Evolutionary conservation across 2,797 vertebrate genomes (phyloP).

Genomic region (Ceyx erithaca): DNA sequence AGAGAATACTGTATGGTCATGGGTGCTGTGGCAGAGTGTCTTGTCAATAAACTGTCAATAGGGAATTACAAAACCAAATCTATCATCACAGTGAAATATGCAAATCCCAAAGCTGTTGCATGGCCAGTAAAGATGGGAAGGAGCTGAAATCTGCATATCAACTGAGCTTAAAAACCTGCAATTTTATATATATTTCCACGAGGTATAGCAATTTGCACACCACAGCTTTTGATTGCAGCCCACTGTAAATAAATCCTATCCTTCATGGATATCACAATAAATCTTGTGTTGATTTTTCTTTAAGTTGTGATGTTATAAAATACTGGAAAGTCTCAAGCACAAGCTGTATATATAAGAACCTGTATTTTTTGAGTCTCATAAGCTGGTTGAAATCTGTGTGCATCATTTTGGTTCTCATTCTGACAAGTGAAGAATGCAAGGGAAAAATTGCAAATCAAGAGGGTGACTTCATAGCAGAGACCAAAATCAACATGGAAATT

Average conservation of each 20-base stretch:
- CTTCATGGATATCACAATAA: not conserved
- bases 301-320: not conserved
- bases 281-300: not conserved
- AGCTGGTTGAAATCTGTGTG: not conserved
- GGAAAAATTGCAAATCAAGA: not conserved
- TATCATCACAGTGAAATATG: not conserved
- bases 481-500: not conserved
- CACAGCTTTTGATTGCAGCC: rapidly evolving
- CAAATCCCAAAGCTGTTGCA: not conserved
- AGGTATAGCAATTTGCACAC: not conserved
- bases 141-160: not conserved
- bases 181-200: rapidly evolving
- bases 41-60: conserved; percentile 18
- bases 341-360: not conserved
- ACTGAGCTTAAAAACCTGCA: not conserved
- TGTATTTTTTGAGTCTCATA: not conserved
- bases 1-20: not conserved
- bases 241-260: not conserved
- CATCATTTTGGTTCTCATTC: not conserved
- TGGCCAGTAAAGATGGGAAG: not conserved
- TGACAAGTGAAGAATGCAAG: not conserved
- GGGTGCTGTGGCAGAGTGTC: not conserved
- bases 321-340: not conserved
- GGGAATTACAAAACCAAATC: conserved; percentile 17
- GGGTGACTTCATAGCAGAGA: not conserved